Conservation (phyloP, 2,113 vertebrate species). For the Gymnorhina tibicen region DNA sequence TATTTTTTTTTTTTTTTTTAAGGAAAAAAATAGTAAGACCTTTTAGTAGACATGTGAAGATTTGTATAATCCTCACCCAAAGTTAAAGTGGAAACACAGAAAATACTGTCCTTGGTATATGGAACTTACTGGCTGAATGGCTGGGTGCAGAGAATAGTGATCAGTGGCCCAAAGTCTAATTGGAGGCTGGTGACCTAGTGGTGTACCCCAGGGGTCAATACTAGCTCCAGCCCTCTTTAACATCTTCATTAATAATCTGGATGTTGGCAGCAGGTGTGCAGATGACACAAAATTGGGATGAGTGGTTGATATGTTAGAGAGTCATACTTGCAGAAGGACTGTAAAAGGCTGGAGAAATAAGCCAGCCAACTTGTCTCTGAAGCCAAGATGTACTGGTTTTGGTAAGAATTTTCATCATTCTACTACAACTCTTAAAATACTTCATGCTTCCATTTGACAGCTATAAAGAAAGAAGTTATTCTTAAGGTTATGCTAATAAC, state of each 20-base stretch:
- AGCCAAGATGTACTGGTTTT: background rate
- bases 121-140: background rate
- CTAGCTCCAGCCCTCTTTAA: background rate
- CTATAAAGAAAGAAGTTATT: background rate
- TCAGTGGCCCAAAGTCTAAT: background rate
- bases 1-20: background rate
- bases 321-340: background rate
- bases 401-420: background rate
- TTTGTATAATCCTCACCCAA: background rate
- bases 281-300: background rate
- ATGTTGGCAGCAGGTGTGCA: background rate
- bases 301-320: background rate
- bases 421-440: background rate
- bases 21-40: background rate
- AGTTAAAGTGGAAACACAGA: background rate
- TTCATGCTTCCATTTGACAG: background rate
- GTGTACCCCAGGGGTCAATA: too few species aligned
- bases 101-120: background rate
- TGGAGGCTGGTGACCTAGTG: background rate
- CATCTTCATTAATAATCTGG: background rate
- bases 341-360: background rate
- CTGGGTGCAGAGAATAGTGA: background rate
- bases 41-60: background rate
- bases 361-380: background rate
- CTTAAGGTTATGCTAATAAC: background rate